These are phyloP conservation scores for Leptodactylus fuscus DNA, from an alignment of 2,113 vertebrate genomes.

Conservation along the genomic window DNA sequence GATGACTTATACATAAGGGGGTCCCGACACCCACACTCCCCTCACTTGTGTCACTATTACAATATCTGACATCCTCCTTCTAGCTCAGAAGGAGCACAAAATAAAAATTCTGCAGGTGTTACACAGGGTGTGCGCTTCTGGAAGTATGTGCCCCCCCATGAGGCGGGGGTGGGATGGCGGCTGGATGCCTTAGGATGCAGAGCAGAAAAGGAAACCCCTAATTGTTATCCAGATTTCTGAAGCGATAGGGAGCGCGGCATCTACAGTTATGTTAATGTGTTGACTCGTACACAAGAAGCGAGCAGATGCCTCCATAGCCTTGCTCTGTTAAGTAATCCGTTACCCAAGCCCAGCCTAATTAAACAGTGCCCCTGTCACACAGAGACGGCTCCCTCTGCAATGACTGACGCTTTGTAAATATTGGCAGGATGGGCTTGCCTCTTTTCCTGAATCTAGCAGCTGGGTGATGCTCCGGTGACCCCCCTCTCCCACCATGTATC, in stretches of 20 bases:
- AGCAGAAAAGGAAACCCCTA: constrained; percentile 32
- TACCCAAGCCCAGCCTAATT: constrained; percentile 67
- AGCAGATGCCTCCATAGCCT: constrained; percentile 68
- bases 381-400: constrained; percentile 61
- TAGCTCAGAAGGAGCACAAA: too few species aligned
- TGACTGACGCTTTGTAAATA: constrained; percentile 65
- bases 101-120: too few species aligned
- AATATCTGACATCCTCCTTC: too few species aligned
- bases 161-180: too few species aligned
- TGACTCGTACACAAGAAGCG: constrained; percentile 58
- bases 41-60: too few species aligned
- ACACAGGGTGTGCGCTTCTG: too few species aligned
- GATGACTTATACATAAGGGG: too few species aligned
- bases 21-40: too few species aligned
- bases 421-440: constrained; percentile 66
- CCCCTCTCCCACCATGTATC: background rate
- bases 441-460: constrained; percentile 61
- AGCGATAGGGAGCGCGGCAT: constrained; percentile 3
- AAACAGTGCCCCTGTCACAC: constrained; percentile 66
- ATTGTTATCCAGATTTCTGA: constrained; percentile 24
- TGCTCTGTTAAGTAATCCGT: constrained; percentile 64
- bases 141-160: background rate
- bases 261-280: constrained; percentile 16
- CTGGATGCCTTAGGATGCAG: constrained; percentile 26
- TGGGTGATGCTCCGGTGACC: constrained; percentile 63